These are phyloP conservation scores for Muricea muricata DNA, from an alignment of 92 coral and sea anemone genomes.

Conservation along the genomic window DNA sequence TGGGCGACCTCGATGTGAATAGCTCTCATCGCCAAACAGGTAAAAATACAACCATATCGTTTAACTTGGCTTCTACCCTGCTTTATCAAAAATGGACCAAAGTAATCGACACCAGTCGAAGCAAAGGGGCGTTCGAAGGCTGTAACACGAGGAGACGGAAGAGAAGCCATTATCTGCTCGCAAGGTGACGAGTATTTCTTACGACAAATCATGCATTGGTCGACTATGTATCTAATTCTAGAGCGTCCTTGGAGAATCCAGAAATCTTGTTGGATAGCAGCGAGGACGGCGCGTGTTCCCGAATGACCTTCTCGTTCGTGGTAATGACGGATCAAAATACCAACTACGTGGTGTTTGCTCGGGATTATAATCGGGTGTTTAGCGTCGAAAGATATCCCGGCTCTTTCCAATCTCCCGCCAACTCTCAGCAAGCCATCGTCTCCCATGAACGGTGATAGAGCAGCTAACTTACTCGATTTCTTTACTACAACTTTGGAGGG, in stretches of 20 bases:
- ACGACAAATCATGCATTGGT: neutral
- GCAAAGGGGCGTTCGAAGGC: neutral
- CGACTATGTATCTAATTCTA: neutral
- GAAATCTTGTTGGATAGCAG: neutral
- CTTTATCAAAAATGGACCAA: neutral
- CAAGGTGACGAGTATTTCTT: neutral
- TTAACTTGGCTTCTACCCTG: neutral
- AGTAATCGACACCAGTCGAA: neutral
- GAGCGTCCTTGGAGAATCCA: slow-evolving; percentile 20
- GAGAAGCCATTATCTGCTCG: slow-evolving; percentile 21
- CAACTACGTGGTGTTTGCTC: slow-evolving; percentile 3
- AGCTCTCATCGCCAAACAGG: neutral
- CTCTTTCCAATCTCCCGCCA: slow-evolving; percentile 1
- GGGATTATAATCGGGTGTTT: neutral
- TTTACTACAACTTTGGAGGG: neutral
- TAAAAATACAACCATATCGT: neutral
- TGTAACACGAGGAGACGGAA: neutral
- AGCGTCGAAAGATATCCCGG: neutral
- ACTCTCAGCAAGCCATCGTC: neutral
- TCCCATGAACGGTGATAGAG: slow-evolving; percentile 1
- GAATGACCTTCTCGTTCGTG: slow-evolving; percentile 9
- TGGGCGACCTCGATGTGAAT: neutral
- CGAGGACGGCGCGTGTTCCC: neutral
- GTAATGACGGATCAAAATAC: neutral
- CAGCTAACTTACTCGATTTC: neutral